Evolutionary conservation across 2,888 invertebrate species (phyloP).

Genomic region (Esperia sulphurella): DNA sequence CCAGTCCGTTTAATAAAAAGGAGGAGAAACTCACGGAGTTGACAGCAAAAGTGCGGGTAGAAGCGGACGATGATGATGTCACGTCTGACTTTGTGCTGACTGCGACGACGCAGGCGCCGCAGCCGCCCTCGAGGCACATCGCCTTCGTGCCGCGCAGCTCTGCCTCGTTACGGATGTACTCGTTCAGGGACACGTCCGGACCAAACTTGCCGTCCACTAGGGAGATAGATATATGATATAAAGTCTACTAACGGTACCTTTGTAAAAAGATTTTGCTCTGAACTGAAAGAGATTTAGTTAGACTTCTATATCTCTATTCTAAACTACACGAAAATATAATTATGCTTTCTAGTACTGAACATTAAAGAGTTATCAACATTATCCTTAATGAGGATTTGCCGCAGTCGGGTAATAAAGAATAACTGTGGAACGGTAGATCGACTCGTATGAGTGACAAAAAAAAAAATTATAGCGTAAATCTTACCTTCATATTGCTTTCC

Average conservation of each 20-base stretch:
- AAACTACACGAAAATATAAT: too few relatives aligned
- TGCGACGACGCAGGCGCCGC: slow-evolving; percentile 83
- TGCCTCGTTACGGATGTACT: slow-evolving; percentile 80
- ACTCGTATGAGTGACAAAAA: too few relatives aligned
- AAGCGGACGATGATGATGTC: slow-evolving; percentile 35
- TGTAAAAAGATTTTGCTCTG: too few relatives aligned
- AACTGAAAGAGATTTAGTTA: too few relatives aligned
- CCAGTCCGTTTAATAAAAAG: not conserved
- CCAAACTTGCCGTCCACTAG: slow-evolving; percentile 55
- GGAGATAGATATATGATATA: not conserved
- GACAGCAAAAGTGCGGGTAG: slow-evolving; percentile 63
- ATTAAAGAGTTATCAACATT: too few relatives aligned
- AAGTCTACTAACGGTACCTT: too few relatives aligned
- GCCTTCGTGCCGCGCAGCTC: slow-evolving; percentile 83
- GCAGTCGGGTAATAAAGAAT: too few relatives aligned
- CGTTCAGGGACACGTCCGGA: slow-evolving; percentile 81
- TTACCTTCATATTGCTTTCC: slow-evolving; percentile 2
- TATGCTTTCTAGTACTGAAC: too few relatives aligned
- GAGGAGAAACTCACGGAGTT: slow-evolving; percentile 76
- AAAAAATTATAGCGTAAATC: not conserved
- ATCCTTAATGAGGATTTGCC: too few relatives aligned
- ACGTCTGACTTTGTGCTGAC: slow-evolving; percentile 61
- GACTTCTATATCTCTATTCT: too few relatives aligned
- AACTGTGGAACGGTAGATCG: too few relatives aligned
- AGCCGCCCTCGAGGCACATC: slow-evolving; percentile 87